phyloP scores from a whole-genome alignment of 1,140 invertebrate genomes.

The Dreissena polymorpha region DNA sequence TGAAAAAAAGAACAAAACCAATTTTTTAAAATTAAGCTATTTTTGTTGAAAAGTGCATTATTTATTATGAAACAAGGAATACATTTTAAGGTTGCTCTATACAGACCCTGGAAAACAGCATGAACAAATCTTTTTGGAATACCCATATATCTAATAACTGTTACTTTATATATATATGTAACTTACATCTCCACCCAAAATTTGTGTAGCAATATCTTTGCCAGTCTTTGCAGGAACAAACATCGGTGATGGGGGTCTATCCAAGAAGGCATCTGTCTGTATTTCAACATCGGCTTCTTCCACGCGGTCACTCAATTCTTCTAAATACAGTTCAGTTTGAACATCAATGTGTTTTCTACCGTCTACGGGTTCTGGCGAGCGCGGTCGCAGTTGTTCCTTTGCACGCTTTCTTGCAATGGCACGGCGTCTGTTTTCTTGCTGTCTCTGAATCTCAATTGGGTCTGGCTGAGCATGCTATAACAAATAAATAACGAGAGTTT shows the following conservation, averaged over 20 bases:
- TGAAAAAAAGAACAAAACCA: too few species aligned
- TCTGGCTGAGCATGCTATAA: constrained; percentile 78
- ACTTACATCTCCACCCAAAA: constrained; percentile 91
- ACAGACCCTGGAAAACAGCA: too few species aligned
- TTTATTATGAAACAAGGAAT: too few species aligned
- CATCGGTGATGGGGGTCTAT: constrained; percentile 86
- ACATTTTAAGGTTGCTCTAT: too few species aligned
- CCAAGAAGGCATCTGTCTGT: constrained; percentile 92
- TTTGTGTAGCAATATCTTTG: constrained; percentile 90
- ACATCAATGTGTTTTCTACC: constrained; percentile 90
- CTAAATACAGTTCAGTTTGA: constrained; percentile 93
- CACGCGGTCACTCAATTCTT: constrained; percentile 85
- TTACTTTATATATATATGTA: too few species aligned
- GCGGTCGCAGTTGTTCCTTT: constrained; percentile 76
- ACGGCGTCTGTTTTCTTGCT: constrained; percentile 77
- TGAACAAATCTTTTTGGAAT: too few species aligned
- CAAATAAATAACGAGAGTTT: constrained; percentile 3
- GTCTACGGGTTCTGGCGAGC: constrained; percentile 82
- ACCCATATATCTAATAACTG: too few species aligned
- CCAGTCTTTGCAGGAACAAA: constrained; percentile 90
- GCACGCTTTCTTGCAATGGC: constrained; percentile 79
- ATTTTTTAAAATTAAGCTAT: too few species aligned
- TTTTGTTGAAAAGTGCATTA: too few species aligned
- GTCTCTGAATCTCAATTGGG: constrained; percentile 79
- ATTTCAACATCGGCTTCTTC: constrained; percentile 87